phyloP scores from a whole-genome alignment of 2,113 vertebrate genomes.

The Synchiropus splendidus region DNA sequence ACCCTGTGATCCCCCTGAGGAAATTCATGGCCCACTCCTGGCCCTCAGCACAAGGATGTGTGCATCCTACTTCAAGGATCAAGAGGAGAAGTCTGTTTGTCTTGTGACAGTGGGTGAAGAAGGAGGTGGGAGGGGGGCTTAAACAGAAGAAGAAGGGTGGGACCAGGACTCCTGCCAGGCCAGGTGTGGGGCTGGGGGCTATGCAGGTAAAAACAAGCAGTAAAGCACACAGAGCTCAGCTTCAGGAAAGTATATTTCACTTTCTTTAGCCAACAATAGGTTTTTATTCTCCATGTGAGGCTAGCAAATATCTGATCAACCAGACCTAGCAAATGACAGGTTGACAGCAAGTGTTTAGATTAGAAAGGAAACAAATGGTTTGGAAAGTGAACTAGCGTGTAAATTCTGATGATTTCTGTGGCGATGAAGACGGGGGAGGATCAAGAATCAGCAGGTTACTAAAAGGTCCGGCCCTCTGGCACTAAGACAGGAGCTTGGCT shows the following conservation, averaged over 20 bases:
- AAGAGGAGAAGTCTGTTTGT: constrained; percentile 3
- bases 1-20: too few species aligned
- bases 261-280: constrained; percentile 11
- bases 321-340: constrained; percentile 9
- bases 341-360: constrained; percentile 12
- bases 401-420: constrained; percentile 35
- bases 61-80: too few species aligned
- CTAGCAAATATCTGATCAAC: constrained; percentile 4
- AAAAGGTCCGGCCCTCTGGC: constrained; percentile 57
- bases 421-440: constrained; percentile 38
- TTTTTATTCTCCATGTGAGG: too few species aligned
- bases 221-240: constrained; percentile 8
- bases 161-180: constrained; percentile 31
- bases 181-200: constrained; percentile 62
- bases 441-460: constrained; percentile 47
- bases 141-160: constrained; percentile 22
- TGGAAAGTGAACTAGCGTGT: constrained; percentile 11
- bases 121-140: constrained; percentile 11
- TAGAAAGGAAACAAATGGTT: constrained; percentile 7
- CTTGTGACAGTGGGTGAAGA: constrained; percentile 15
- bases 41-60: too few species aligned
- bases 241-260: constrained; percentile 9
- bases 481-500: constrained; percentile 51
- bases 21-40: too few species aligned
- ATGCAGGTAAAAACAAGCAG: constrained; percentile 53